A percentile compares a stretch with the other conserved stretches of the same genome.
These are phyloP conservation scores for Phocides pigmalion DNA, from an alignment of 1,140 invertebrate species.

Conservation along the genomic window DNA sequence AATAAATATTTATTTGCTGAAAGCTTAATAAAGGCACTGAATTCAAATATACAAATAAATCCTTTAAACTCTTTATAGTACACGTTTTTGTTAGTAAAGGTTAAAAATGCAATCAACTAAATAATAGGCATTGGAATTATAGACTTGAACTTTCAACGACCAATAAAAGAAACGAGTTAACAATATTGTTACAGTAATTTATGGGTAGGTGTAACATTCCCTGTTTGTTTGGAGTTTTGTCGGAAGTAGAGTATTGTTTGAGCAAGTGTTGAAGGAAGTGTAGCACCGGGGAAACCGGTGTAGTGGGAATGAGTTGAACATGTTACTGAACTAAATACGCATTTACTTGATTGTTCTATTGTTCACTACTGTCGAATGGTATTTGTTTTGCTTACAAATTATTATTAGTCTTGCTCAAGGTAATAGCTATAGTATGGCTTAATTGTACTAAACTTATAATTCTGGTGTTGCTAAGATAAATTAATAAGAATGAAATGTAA, in stretches of 20 bases:
- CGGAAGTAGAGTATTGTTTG: slow-evolving; percentile 69
- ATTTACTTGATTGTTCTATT: slow-evolving; percentile 46
- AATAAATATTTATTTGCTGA: too few species aligned
- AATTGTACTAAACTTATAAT: too few species aligned
- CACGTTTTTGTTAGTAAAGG: too few species aligned
- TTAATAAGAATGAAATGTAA: too few species aligned
- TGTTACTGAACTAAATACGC: slow-evolving; percentile 31
- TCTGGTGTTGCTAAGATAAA: too few species aligned
- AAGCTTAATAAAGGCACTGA: too few species aligned
- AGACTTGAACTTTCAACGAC: slow-evolving; percentile 33
- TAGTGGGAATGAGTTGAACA: slow-evolving; percentile 3
- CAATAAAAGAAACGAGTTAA: slow-evolving; percentile 34
- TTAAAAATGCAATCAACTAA: not conserved
- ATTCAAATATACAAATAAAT: not conserved
- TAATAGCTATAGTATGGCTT: too few species aligned
- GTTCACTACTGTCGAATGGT: slow-evolving; percentile 9
- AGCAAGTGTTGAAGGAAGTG: slow-evolving; percentile 63
- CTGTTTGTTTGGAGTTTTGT: slow-evolving; percentile 56
- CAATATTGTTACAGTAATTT: slow-evolving; percentile 46
- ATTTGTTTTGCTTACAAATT: slow-evolving; percentile 1
- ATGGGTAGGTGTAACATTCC: slow-evolving; percentile 50
- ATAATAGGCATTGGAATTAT: slow-evolving; percentile 23
- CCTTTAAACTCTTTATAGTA: not conserved
- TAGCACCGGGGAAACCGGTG: slow-evolving; percentile 3
- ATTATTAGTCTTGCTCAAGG: too few species aligned